Conservation (phyloP, 2,113 vertebrate species). For the Marmota monax region DNA sequence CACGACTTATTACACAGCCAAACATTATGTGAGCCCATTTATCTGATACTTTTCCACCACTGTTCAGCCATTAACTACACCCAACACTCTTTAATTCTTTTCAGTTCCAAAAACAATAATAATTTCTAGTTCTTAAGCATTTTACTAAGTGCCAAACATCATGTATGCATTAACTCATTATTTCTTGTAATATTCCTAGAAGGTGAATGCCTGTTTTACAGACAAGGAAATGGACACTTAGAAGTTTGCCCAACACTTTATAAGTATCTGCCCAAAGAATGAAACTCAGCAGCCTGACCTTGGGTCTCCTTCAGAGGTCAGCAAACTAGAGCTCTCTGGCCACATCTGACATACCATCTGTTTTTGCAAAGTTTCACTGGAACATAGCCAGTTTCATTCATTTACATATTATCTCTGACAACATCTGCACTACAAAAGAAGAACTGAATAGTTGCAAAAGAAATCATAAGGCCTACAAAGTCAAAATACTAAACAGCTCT, state of each 20-base stretch:
- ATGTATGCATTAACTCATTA: neutral
- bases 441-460: neutral
- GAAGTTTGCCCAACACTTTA: neutral
- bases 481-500: neutral
- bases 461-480: neutral
- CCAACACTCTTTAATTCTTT: conserved; percentile 16
- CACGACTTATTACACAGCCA: neutral
- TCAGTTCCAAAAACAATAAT: neutral
- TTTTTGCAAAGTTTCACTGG: neutral
- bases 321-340: neutral
- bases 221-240: neutral
- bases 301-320: neutral
- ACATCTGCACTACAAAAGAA: neutral
- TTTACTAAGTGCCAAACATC: neutral
- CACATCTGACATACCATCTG: neutral
- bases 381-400: neutral
- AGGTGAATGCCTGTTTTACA: neutral
- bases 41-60: neutral
- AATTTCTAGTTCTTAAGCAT: neutral
- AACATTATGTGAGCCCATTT: neutral
- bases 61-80: neutral
- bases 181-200: neutral
- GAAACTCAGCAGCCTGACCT: neutral
- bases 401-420: neutral
- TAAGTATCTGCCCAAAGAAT: neutral